Base-by-base conservation (phyloP, 2,888 invertebrate genomes). In the Epinotia ramella region DNA sequence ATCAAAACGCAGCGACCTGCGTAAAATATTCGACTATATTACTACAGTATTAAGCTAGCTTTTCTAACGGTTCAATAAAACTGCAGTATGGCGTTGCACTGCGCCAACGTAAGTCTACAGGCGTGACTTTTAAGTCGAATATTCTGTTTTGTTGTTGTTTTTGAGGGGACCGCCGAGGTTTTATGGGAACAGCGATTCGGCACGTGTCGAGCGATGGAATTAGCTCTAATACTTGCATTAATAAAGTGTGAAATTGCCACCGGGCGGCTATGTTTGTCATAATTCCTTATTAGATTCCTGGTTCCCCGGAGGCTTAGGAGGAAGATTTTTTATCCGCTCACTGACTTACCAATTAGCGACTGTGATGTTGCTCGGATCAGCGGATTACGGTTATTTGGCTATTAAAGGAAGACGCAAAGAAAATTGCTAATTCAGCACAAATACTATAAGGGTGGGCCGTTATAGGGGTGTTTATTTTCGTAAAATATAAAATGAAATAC, bases 221-320 rank as follows among this genome's bases (percentile, higher is more conserved):
- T 93, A 93, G 92, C 89, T 84, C 86, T 94, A 94, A 94, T 94
- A 93, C 94, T 93, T 90, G 90, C 91, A 93, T 92, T 94, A 94
- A 94, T 94, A 94, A 94, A 94, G 94, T 94, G 94, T 94, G 94
- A 94, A 94, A 94, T 94, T 94, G 93, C 90, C 88, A 92, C 93
- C 90, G 87, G 83, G 88, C 82, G 85, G 82, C 78, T 80, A 79
- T 92, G 90, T 92, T 93, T 91, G 92, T 91, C 92, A 89, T 93
- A 91, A 93, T 92, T 91, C 92, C 88, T 87, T 92, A 92, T 93
- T 91, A 90, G 85, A 82, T 87, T 89, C 89, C 90, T 89, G 86
- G 82, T 80, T 82, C 69, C 81, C 83, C 81, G 76, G 78, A 75
- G 73, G 67, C 71, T 73, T 77, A 62, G 11, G 49, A 59, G 53